Conservation (phyloP, 2,113 vertebrate species). For the Melanerpes aurifrons region DNA sequence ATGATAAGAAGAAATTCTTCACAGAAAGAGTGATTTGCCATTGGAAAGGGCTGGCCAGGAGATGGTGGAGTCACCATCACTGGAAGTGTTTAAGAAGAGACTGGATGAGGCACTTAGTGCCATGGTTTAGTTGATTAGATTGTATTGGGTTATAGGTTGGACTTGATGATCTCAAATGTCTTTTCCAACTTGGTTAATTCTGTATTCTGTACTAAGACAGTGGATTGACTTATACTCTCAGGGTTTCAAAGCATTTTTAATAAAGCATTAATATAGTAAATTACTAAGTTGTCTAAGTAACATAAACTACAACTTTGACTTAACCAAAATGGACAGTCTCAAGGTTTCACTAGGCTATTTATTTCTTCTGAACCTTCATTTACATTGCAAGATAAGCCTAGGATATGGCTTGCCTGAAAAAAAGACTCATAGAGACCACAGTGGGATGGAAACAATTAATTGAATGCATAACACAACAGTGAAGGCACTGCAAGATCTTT, state of each 20-base stretch:
- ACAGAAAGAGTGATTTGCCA: too few species aligned
- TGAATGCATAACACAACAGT: not conserved
- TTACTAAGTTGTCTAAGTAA: not conserved
- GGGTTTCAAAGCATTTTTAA: not conserved
- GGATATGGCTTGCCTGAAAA: slow-evolving; percentile 4
- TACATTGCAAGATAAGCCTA: not conserved
- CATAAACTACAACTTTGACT: not conserved
- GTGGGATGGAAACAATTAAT: not conserved
- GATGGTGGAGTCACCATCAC: too few species aligned
- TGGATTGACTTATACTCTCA: not conserved
- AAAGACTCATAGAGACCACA: not conserved
- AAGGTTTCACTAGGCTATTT: not conserved
- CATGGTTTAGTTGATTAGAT: too few species aligned
- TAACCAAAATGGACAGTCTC: not conserved
- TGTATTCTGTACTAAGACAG: not conserved
- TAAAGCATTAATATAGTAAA: not conserved
- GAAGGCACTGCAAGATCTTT: not conserved
- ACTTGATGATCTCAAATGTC: too few species aligned
- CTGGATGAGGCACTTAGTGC: too few species aligned
- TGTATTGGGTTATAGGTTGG: too few species aligned
- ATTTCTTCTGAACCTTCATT: not conserved
- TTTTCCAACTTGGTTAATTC: too few species aligned
- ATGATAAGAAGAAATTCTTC: too few species aligned
- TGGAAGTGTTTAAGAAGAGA: too few species aligned
- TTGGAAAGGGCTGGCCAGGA: too few species aligned